phyloP scores from a whole-genome alignment of 2,888 invertebrate genomes.

The Amphipoea lucens region DNA sequence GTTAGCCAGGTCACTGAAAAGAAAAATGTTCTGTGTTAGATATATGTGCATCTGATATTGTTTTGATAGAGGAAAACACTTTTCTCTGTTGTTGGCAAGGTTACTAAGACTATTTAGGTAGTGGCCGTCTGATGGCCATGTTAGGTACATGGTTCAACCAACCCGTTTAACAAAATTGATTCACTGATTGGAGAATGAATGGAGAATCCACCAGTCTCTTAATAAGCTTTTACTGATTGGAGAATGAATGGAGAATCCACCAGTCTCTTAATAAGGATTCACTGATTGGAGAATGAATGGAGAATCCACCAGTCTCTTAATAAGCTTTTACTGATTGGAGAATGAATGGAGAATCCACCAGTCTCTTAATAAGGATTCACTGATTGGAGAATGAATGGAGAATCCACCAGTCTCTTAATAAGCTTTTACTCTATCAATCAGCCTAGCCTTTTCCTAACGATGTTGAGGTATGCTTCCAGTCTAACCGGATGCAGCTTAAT shows the following conservation, averaged over 20 bases:
- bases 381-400: not conserved
- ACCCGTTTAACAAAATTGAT: not conserved
- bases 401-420: not conserved
- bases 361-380: not conserved
- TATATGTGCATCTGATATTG: slow-evolving; percentile 33
- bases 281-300: not conserved
- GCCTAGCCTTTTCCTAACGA: not conserved
- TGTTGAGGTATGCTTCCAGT: not conserved
- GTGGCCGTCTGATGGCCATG: not conserved
- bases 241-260: no score
- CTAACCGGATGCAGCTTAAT: not conserved
- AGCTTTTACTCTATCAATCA: not conserved
- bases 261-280: slow-evolving; percentile 1
- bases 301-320: not conserved
- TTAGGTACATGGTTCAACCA: not conserved
- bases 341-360: no score
- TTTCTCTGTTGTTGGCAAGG: not conserved
- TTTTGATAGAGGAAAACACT: slow-evolving; percentile 10
- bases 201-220: not conserved
- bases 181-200: not conserved
- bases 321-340: not conserved
- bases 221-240: not conserved
- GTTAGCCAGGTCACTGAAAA: slow-evolving; percentile 50
- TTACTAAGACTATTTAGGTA: not conserved
- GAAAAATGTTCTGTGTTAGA: slow-evolving; percentile 40